Percentiles rank a stretch among this genome's conserved stretches.
Conservation (phyloP, 2,888 invertebrate species). For the Apoda limacodes region DNA sequence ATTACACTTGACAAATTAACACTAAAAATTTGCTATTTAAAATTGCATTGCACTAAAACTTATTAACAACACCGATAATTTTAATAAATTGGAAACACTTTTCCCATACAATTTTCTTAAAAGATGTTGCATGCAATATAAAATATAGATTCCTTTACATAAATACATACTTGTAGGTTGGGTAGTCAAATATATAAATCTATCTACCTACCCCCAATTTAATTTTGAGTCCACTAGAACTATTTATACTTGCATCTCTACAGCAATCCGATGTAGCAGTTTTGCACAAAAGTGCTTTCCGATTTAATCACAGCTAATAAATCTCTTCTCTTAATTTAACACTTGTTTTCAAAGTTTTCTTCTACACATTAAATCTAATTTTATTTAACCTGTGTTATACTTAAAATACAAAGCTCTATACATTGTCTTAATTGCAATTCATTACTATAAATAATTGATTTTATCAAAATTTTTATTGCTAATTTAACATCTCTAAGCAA, state of each 20-base stretch:
- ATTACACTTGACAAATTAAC: conserved; percentile 40
- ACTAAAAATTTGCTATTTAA: conserved; percentile 34
- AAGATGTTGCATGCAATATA: conserved; percentile 22
- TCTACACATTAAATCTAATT: conserved; percentile 50
- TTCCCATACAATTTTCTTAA: conserved; percentile 38
- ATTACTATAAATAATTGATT: conserved; percentile 66
- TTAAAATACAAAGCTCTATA: conserved; percentile 66
- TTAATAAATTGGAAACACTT: too few species aligned
- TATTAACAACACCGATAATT: conserved; percentile 50
- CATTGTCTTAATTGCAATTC: conserved; percentile 63
- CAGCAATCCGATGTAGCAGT: conserved; percentile 36
- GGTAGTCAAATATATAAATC: too few species aligned
- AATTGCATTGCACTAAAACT: conserved; percentile 58
- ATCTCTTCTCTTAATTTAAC: conserved; percentile 58
- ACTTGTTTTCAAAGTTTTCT: conserved; percentile 36
- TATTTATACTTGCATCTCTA: conserved; percentile 21
- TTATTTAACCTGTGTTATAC: conserved; percentile 64
- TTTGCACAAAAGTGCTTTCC: conserved; percentile 59
- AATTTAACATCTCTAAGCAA: conserved; percentile 47
- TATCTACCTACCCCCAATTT: too few species aligned
- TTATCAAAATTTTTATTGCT: conserved; percentile 64
- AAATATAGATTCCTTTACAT: conserved; percentile 20
- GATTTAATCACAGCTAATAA: conserved; percentile 65
- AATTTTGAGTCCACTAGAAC: too few species aligned
- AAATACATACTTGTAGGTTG: conserved; percentile 7